These are phyloP conservation scores for Drepana falcataria DNA, from an alignment of 2,888 invertebrate species.

Conservation along the genomic window DNA sequence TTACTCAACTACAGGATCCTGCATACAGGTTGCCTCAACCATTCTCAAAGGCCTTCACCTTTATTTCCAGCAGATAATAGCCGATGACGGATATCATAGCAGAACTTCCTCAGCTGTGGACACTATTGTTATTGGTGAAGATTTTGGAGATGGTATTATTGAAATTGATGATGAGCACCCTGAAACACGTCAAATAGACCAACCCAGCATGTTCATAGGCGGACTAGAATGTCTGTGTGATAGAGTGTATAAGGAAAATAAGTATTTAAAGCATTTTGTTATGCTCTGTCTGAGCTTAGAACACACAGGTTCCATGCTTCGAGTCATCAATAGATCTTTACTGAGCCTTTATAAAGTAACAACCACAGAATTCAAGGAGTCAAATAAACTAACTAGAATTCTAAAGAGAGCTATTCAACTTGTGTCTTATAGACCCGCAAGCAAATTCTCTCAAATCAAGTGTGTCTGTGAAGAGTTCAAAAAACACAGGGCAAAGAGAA, in stretches of 20 bases:
- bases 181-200: background rate
- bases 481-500: slow-evolving; percentile 26
- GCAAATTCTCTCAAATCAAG: slow-evolving; percentile 46
- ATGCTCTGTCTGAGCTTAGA: slow-evolving; percentile 36
- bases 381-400: slow-evolving; percentile 26
- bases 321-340: slow-evolving; percentile 39
- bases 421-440: slow-evolving; percentile 31
- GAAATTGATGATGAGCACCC: slow-evolving; percentile 6
- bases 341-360: slow-evolving; percentile 31
- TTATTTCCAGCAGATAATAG: background rate
- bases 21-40: no score
- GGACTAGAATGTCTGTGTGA: slow-evolving; percentile 5
- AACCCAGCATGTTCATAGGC: background rate
- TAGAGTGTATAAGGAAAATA: slow-evolving; percentile 26
- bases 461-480: slow-evolving; percentile 40
- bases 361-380: slow-evolving; percentile 30
- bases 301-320: slow-evolving; percentile 36
- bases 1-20: no score
- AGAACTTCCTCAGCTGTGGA: background rate
- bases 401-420: slow-evolving; percentile 23
- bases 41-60: no score
- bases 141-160: slow-evolving; percentile 9
- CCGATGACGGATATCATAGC: background rate
- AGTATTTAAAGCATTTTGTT: slow-evolving; percentile 35
- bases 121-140: slow-evolving; percentile 11